A percentile compares a stretch with the other conserved stretches of the same genome.
Evolutionary conservation across 2,888 invertebrate genomes (phyloP).

Genomic region (Tetanocera ferruginea): DNA sequence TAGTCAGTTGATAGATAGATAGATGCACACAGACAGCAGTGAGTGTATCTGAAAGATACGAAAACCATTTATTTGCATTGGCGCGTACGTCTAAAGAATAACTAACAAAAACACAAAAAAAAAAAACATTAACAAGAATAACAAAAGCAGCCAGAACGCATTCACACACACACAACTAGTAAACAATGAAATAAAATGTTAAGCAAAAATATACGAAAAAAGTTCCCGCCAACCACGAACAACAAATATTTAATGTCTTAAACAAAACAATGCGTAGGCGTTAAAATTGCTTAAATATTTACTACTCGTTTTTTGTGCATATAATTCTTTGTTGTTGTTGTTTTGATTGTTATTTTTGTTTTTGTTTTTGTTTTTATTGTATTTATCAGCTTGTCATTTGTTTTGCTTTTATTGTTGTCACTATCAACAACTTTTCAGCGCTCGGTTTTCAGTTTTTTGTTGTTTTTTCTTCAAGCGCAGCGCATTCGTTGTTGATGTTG

Average conservation of each 20-base stretch:
- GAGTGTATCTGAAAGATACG: too few relatives aligned
- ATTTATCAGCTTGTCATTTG: neutral
- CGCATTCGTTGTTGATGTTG: neutral
- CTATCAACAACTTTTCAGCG: neutral
- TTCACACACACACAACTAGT: neutral
- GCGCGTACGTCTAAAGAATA: too few relatives aligned
- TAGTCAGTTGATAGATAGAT: too few relatives aligned
- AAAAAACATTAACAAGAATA: neutral
- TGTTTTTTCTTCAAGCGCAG: neutral
- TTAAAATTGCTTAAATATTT: neutral
- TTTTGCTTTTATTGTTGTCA: slow-evolving; percentile 6
- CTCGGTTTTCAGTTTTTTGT: neutral
- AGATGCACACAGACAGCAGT: too few relatives aligned
- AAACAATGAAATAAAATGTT: too few relatives aligned
- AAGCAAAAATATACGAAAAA: neutral
- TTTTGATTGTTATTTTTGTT: neutral
- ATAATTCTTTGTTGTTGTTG: neutral
- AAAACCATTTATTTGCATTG: too few relatives aligned
- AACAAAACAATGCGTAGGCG: slow-evolving; percentile 2
- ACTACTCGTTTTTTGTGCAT: neutral
- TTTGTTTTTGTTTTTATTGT: neutral
- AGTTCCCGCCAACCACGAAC: neutral
- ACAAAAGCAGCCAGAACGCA: neutral
- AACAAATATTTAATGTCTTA: neutral
- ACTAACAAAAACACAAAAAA: neutral